Evolutionary conservation across 2,113 vertebrate genomes (phyloP), one percentile per base, ranked within the genome.

Genomic region (Perognathus longimembris): DNA sequence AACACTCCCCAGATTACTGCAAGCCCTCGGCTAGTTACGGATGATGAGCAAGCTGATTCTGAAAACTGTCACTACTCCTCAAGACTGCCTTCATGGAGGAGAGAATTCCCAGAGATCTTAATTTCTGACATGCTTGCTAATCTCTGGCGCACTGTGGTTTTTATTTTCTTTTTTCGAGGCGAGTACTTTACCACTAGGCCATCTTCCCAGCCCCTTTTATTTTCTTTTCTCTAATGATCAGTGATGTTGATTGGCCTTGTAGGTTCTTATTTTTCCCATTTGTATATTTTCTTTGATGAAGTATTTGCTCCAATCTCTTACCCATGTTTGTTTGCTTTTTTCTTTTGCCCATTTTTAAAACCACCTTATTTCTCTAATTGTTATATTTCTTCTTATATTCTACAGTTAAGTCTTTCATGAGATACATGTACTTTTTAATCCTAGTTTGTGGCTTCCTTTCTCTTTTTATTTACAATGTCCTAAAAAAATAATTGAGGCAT

Each of bases 41-140:
- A 77, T 38, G 66, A 18, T 79, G 42, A 89, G 85, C 76, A 86
- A 89, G 38, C 63, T 78, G 32, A 69, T 61, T 77, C 38, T 69
- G 76, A 93, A 36, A 36, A 42, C 32, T 54, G 91, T 88, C 89
- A 24, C 30, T 79, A 78, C 34, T 89, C 66, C 93, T 81, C 30
- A 76, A 34, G 66, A 45, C 34, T 67, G 59, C 9, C 67, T 88
- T 86, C 83, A 69, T 20, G 26, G 66, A 75, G 74, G 66, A 86
- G 28, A 70, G 50, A 63, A 79, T 83, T 92, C 86, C 14, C 45
- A 42, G 40, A 83, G 24, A 26, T 24, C 30, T 34, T 74, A 78
- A 73, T 8, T 57, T 85, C n/a, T 73, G 36, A 85, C n/a, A 28
- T 78, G 85, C 91, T 77, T 69, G 28, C 21, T 79, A 69, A 42